Percentiles rank a stretch among this genome's conserved stretches.
These are phyloP conservation scores for Syngnathoides biaculeatus DNA, from an alignment of 2,113 vertebrate species.

Conservation along the genomic window DNA sequence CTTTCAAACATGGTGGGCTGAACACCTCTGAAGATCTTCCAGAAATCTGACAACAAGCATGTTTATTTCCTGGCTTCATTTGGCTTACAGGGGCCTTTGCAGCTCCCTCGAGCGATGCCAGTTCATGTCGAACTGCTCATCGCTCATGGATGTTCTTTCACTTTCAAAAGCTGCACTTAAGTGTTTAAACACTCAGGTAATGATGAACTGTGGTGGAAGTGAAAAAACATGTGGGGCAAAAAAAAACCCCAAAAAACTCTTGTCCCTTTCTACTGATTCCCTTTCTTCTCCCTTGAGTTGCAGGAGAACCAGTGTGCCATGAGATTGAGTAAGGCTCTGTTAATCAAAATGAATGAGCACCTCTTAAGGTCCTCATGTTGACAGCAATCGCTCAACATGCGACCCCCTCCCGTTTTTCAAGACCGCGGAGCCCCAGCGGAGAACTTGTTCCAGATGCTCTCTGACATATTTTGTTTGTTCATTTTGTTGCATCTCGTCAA, in stretches of 20 bases:
- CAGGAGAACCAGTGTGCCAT: conserved; percentile 35
- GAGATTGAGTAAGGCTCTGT: conserved; percentile 51
- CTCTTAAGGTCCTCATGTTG: conserved; percentile 36
- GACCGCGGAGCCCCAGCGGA: neutral
- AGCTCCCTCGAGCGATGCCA: conserved; percentile 65
- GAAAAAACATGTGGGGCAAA: conserved; percentile 69
- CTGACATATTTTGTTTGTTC: neutral
- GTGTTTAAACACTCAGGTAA: conserved; percentile 75
- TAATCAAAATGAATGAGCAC: conserved; percentile 64
- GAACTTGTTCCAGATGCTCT: neutral
- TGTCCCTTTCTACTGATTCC: neutral
- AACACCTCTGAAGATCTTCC: conserved; percentile 63
- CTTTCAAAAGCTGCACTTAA: conserved; percentile 56
- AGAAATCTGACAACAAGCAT: conserved; percentile 71
- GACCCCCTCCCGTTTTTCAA: neutral
- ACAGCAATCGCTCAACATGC: conserved; percentile 20
- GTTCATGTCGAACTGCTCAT: conserved; percentile 69
- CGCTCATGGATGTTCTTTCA: conserved; percentile 53
- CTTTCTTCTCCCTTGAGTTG: conserved; percentile 29
- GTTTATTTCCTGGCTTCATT: conserved; percentile 76
- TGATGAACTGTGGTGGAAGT: conserved; percentile 70
- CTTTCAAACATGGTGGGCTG: conserved; percentile 63
- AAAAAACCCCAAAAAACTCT: no score
- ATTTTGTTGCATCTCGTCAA: neutral
- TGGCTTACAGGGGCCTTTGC: conserved; percentile 60